Percentiles rank a stretch among this genome's conserved stretches.
Conservation (phyloP, 2,113 vertebrate genomes). For the Microcebus ravelobensis region DNA sequence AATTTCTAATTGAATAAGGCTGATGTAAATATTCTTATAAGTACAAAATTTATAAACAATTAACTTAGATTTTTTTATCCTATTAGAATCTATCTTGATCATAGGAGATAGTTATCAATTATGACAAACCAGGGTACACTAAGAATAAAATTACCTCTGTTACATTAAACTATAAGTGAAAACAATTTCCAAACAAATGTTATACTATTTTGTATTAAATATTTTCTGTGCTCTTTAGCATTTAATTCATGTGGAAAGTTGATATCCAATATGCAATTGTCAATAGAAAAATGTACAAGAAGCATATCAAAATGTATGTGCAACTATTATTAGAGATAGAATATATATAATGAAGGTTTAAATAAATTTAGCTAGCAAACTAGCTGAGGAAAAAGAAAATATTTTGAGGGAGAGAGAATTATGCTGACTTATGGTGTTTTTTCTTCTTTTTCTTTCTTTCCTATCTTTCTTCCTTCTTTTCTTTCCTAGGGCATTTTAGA, state of each 20-base stretch:
- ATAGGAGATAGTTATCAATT: neutral
- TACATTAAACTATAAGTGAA: neutral
- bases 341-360: neutral
- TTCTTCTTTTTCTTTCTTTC: neutral
- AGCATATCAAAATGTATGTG: neutral
- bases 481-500: neutral
- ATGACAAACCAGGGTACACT: neutral
- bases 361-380: neutral
- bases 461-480: neutral
- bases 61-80: neutral
- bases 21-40: neutral
- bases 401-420: neutral
- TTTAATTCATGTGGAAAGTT: neutral
- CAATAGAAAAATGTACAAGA: neutral
- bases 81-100: neutral
- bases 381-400: neutral
- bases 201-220: neutral
- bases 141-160: neutral
- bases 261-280: neutral
- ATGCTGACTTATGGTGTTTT: neutral
- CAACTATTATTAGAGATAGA: neutral
- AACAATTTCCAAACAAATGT: neutral
- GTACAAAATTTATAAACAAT: neutral
- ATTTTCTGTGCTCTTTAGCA: neutral
- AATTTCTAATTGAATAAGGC: neutral